Conservation (phyloP, 1,140 invertebrate species). For the Nylanderia fulva region DNA sequence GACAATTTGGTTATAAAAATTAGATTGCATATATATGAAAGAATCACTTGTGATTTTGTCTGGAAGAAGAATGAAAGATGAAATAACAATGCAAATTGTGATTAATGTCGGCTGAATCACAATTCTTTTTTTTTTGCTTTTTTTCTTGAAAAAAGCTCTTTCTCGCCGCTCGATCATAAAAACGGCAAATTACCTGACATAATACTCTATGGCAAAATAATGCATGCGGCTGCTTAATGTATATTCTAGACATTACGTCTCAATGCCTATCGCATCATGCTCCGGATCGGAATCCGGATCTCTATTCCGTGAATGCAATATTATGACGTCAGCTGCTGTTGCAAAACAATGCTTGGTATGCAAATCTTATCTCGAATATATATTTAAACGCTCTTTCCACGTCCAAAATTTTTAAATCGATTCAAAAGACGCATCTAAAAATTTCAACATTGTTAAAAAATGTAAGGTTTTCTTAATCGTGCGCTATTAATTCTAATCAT, state of each 20-base stretch:
- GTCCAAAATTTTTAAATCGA: neutral
- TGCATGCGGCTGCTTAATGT: slow-evolving; percentile 36
- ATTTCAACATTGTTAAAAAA: neutral
- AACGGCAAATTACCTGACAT: slow-evolving; percentile 60
- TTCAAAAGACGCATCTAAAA: neutral
- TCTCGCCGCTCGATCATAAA: slow-evolving; percentile 23
- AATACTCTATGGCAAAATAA: slow-evolving; percentile 61
- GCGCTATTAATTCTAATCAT: neutral
- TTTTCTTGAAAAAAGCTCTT: neutral
- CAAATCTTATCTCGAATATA: neutral
- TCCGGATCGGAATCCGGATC: slow-evolving; percentile 77
- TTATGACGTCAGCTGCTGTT: slow-evolving; percentile 59
- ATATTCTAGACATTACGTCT: slow-evolving; percentile 56
- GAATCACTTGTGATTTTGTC: neutral
- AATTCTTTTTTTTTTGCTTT: slow-evolving; percentile 7
- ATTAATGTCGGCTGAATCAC: slow-evolving; percentile 40
- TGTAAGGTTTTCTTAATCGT: neutral
- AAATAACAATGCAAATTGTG: slow-evolving; percentile 34
- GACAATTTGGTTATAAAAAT: neutral
- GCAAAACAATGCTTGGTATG: neutral
- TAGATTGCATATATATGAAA: neutral
- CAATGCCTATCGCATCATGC: slow-evolving; percentile 65
- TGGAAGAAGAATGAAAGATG: slow-evolving; percentile 2
- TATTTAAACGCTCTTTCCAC: neutral
- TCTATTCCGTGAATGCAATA: slow-evolving; percentile 10